Evolutionary conservation across 1,140 invertebrate species (phyloP), one percentile per base, ranked within the genome.

Genomic region (Protaetia brevitarsis): DNA sequence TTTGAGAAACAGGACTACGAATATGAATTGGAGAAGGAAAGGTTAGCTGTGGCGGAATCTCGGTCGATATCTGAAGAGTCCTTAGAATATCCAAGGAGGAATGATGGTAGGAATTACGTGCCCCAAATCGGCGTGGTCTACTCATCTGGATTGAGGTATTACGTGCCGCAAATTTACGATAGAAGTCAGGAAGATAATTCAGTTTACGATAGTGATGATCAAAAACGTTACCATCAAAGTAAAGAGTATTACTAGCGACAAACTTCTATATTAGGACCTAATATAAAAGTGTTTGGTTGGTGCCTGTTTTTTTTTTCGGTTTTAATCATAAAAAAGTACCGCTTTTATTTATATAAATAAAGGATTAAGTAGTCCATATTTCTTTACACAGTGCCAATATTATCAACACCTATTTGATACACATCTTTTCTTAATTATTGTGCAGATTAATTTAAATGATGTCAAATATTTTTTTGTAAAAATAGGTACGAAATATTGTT

Each of bases 61-160:
- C 45, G 28, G 8, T 28, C 56, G 11, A 27, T 7, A 10, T 28
- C 26, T 13, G 26, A 58, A 27, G 56, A 26, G 0, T 29, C 56
- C 21, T 27, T n/a, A 58, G 28, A 36, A 10, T 61, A 31, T 61
- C 23, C n/a, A 27, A 27, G 13, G 11, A 27, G 28, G 1, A 61
- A 61, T 61, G 19, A 71, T 65, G 10, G 60, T 7, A 11, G n/a
- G 8, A 73, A 74, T 45, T 70, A 63, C 11, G 76, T 78, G 19
- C 77, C 77, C 4, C 67, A 75, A 69, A 77, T 79, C 66, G 77
- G 77, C 10, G 57, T 79, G 10, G 64, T 77, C 13, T 77, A 75
- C 68, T 77, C 77, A 7, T 64, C 76, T 10, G 77, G 77, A 7
- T 69, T 78, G 10, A 68, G 75, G 60, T 79, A 79, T 61, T 79